phyloP scores from a whole-genome alignment of 2,113 vertebrate genomes.

The Stictonetta naevosa region DNA sequence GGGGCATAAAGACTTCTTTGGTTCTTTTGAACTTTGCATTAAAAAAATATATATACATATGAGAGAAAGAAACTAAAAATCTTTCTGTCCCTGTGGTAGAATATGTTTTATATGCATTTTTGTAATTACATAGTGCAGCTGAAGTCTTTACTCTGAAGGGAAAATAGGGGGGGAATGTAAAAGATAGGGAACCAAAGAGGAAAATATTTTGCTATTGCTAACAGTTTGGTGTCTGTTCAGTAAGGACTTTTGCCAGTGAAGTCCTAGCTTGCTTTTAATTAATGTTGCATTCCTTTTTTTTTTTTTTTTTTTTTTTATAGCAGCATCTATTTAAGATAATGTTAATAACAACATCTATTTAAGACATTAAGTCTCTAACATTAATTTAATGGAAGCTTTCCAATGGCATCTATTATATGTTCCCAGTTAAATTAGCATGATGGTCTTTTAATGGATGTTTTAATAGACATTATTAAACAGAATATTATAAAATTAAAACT shows the following conservation, averaged over 20 bases:
- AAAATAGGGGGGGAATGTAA: neutral
- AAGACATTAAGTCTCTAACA: slow-evolving; percentile 57
- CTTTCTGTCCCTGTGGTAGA: neutral
- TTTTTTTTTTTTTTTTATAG: neutral
- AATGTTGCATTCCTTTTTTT: slow-evolving; percentile 58
- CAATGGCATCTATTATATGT: slow-evolving; percentile 66
- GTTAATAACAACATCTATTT: slow-evolving; percentile 47
- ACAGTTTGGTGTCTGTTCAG: neutral
- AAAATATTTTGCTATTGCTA: neutral
- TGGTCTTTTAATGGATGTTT: slow-evolving; percentile 76
- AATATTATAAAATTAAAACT: slow-evolving; percentile 74
- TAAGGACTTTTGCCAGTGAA: slow-evolving; percentile 25
- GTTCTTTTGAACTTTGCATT: neutral
- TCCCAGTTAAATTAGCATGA: slow-evolving; percentile 75
- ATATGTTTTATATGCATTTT: neutral
- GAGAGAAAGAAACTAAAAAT: neutral
- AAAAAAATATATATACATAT: neutral
- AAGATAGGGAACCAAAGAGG: neutral
- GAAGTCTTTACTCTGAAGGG: neutral
- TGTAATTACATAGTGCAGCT: neutral
- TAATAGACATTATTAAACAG: slow-evolving; percentile 74
- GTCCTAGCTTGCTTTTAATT: slow-evolving; percentile 61
- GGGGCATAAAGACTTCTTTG: neutral
- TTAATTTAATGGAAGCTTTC: slow-evolving; percentile 73
- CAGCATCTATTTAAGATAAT: slow-evolving; percentile 50